Evolutionary conservation across 2,888 invertebrate species (phyloP), one percentile per base, ranked within the genome.

Genomic region (Drosophila meridiana): DNA sequence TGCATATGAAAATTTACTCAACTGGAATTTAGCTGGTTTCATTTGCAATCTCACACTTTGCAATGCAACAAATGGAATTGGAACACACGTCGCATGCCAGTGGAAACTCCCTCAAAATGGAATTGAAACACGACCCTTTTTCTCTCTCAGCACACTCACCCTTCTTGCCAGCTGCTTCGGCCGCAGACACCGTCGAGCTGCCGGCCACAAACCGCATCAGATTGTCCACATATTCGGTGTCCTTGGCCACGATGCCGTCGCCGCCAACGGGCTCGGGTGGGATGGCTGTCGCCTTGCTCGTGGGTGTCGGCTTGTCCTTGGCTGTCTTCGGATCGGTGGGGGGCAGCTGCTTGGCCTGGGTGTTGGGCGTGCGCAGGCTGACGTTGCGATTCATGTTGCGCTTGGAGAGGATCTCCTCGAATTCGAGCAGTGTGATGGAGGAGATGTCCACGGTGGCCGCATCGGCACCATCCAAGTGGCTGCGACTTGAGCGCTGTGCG

Each of bases 341-440:
- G 26, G 65, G 57, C 57, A 83, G 45, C 78, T 88, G 89, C 11
- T 78, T 85, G 26, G 68, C 82, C 5, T 90, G 75, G 9, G 91
- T 91, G 28, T 73, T 80, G 8, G 90, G 76, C 2, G 90, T 85
- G 1, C 92, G 88, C 5, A 93, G 77, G 38, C 90, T 92, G 0
- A 92, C 74, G 60, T 90, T 90, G 3, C 92, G 90, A 67, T 91
- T 87, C 65, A 92, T 89, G 74, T 88, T 90, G 14, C 92, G 90
- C 40, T 92, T 91, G 7, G 92, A 90, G 2, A 93, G 82, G 26
- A 93, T 91, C n/a, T 92, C 90, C 75, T 93, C 93, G n/a, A 93
- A 81, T 63, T 93, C 93, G 47, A 89, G 85, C 4, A 93, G 73
- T 11, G 93, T 93, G 43, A 93, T 92, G 0, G 93, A 92, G 0